phyloP scores from a whole-genome alignment of 2,113 vertebrate genomes.

The Cheilinus undulatus region DNA sequence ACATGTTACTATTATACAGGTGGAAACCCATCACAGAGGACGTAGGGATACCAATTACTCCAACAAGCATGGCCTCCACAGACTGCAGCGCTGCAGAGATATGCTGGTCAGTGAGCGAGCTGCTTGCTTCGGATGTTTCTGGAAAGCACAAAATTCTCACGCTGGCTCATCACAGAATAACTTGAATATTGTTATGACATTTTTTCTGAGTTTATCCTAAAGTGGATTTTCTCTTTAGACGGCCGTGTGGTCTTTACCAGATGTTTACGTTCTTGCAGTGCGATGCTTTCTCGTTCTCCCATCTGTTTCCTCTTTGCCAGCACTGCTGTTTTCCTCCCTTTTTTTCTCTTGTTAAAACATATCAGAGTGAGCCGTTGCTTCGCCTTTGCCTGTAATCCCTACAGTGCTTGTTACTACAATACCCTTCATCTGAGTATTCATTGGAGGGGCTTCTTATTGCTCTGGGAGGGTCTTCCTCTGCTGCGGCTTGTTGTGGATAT shows the following conservation, averaged over 20 bases:
- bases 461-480: slow-evolving; percentile 46
- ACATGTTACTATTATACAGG: slow-evolving; percentile 10
- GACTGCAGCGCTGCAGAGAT: neutral
- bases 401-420: slow-evolving; percentile 63
- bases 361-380: slow-evolving; percentile 56
- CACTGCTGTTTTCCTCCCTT: slow-evolving; percentile 20
- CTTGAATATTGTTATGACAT: neutral
- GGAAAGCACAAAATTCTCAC: slow-evolving; percentile 12
- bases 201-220: neutral
- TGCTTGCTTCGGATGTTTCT: slow-evolving; percentile 9
- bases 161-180: slow-evolving; percentile 8
- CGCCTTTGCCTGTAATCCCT: slow-evolving; percentile 58
- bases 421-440: slow-evolving; percentile 67
- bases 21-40: slow-evolving; percentile 1
- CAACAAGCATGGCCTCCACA: slow-evolving; percentile 3
- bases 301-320: slow-evolving; percentile 10
- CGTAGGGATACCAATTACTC: slow-evolving; percentile 44
- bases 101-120: neutral
- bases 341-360: slow-evolving; percentile 54
- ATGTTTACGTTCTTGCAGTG: slow-evolving; percentile 43
- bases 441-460: slow-evolving; percentile 50
- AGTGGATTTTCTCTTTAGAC: slow-evolving; percentile 4
- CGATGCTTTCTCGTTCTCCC: slow-evolving; percentile 1
- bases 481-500: slow-evolving; percentile 60
- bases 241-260: slow-evolving; percentile 10